A percentile compares a stretch with the other conserved stretches of the same genome.
These are phyloP conservation scores for Ianthella basta DNA, from an alignment of 37 sponge, comb jelly and placozoan species.

Conservation along the genomic window DNA sequence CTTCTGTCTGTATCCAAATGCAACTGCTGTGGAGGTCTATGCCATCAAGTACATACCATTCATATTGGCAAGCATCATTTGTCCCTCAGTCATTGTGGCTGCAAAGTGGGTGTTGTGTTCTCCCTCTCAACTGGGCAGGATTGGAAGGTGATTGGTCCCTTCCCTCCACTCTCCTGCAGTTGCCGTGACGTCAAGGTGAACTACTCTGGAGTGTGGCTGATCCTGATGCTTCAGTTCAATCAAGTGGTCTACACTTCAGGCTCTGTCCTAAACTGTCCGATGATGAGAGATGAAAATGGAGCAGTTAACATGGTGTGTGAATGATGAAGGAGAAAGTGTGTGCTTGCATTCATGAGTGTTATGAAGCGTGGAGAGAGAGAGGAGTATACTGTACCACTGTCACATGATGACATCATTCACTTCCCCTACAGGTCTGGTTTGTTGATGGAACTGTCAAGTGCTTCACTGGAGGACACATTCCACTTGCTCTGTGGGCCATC, in stretches of 20 bases:
- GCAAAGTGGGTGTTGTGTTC: no score
- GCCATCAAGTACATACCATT: conserved; percentile 51
- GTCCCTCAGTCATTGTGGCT: conserved; percentile 6
- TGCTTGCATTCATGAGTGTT: no score
- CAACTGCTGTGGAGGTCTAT: conserved; percentile 57
- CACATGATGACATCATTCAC: no score
- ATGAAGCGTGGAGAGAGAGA: no score
- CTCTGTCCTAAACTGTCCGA: conserved; percentile 62
- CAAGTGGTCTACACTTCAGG: conserved; percentile 62
- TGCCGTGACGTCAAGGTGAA: no score
- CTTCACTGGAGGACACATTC: conserved; percentile 63
- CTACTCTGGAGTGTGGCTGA: conserved; percentile 55
- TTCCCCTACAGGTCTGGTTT: conserved; percentile 62
- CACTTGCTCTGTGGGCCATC: conserved; percentile 49
- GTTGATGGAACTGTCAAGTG: conserved; percentile 51
- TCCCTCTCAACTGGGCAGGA: no score
- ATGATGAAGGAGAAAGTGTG: no score
- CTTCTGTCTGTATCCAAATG: conserved; percentile 62
- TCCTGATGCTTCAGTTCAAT: conserved; percentile 50
- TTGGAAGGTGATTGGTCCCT: no score
- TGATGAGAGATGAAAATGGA: conserved; percentile 24
- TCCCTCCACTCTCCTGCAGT: no score
- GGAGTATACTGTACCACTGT: no score
- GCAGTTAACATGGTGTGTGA: neutral
- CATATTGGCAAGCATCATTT: conserved; percentile 38